Base-by-base conservation (phyloP, 2,797 vertebrate species). In the Melanogrammus aeglefinus region DNA sequence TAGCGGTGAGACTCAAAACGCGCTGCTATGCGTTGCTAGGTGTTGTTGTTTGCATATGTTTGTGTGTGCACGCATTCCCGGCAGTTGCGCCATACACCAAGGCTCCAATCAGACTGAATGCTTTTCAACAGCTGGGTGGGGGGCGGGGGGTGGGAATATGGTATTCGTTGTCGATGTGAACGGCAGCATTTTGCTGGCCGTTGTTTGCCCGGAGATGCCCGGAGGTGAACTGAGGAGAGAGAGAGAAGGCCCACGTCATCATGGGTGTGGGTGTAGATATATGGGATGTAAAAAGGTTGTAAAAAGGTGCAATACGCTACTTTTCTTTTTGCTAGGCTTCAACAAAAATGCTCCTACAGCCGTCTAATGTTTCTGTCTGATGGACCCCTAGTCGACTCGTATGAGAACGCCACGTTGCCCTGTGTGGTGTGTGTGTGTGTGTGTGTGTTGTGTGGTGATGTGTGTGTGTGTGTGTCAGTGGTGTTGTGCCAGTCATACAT, bases 401-500 rank as follows among this genome's bases (percentile, higher is more conserved):
- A 66, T 21, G 47, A 57, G 6, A 21, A 18, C 9, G 44, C 44
- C 5, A 14, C 51, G 0, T 6, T 16, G 51, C 51, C 21, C 51
- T 31, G 31, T 31, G 31, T 31, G 31, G 31, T 31, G 31, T 31
- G 31, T 31, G 31, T 31, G 31, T 31, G 31, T 31, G 31, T 31
- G 31, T 31, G 29, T 31, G 29, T 31, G 29, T n/a, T 31, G 31
- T 31, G 31, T 31, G 31, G n/a, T 31, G 31, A 2, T 31, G 31
- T 31, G 31, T 31, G 31, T 31, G 29, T 31, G 31, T 31, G 16
- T 57, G 18, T 57, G 41, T 74, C 77, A 77, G 72, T 51, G 74
- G 66, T n/a, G 47, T 39, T 47, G 73, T 75, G 72, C 77, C 72
- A 31, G 83, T 76, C 33, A 36, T 76, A 76, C 74, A 73, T 71